Evolutionary conservation across 2,113 vertebrate species (phyloP), one percentile per base, ranked within the genome.

Genomic region (Coptodon rendalli): DNA sequence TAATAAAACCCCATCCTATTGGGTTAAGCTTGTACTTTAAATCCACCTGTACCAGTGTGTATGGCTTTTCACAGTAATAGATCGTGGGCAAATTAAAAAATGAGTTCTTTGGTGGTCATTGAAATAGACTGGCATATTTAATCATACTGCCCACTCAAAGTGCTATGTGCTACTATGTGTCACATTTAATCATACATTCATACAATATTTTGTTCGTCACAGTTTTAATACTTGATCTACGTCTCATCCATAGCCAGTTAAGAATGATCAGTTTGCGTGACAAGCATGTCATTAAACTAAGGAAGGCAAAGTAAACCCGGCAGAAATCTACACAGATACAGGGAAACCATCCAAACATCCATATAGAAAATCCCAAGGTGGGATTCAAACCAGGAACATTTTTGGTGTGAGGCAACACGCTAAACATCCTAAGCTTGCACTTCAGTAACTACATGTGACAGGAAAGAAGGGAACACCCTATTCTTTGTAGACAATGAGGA

Each of bases 1-100:
- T 24, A 16, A 71, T 43, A 43, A 43, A 24, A 24, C 3, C 2
- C 0, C 17, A 73, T 40, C 12, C 0, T 43, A 4, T 24, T 40
- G 63, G 11, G 40, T 73, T 45, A 73, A 71, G 2, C 1, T 71
- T 71, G 0, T 43, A 43, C 1, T 6, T 71, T 71, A 43, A 43
- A 24, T 27, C n/a, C 66, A 71, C n/a, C 22, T 10, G 22, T 45
- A 43, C 38, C 22, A 6, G 1, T 73, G 22, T 27, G 0, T 45
- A 45, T 73, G 5, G 14, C n/a, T 73, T 73, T 40, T 73, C 38
- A 6, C 13, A 17, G n/a, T 45, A 45, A 27, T 10, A 27, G 38
- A 43, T 17, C 0, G 3, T 45, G 38, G n/a, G 3, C 10, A n/a
- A 11, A 36, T 63, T 1, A 1, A 38, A 40, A 63, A 36, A 36